phyloP scores from a whole-genome alignment of 2,888 invertebrate species.

The Ganaspis brasiliensis region DNA sequence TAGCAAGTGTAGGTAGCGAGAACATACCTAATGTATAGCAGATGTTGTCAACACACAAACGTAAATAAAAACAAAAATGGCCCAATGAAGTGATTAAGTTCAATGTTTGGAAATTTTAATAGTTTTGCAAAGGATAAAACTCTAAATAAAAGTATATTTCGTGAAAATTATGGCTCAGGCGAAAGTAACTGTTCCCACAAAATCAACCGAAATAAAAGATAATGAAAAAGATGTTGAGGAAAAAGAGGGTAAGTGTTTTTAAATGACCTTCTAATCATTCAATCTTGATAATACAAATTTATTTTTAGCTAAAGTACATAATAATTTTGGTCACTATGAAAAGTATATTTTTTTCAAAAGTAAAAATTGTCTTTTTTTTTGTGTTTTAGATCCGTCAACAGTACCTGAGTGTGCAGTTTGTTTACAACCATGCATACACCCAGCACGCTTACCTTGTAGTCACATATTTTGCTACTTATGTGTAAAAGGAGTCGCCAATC shows the following conservation, averaged over 20 bases:
- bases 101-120: slow-evolving; percentile 8
- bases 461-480: slow-evolving; percentile 98
- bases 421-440: slow-evolving; percentile 93
- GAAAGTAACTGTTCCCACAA: slow-evolving; percentile 62
- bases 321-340: too few species aligned
- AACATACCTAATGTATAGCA: too few species aligned
- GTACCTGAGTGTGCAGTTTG: slow-evolving; percentile 94
- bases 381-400: slow-evolving; percentile 64
- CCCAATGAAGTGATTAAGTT: not conserved
- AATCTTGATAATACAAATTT: too few species aligned
- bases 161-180: slow-evolving; percentile 68
- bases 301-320: slow-evolving; percentile 17
- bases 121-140: not conserved
- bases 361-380: too few species aligned
- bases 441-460: slow-evolving; percentile 95
- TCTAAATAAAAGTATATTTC: not conserved
- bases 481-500: slow-evolving; percentile 95
- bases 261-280: slow-evolving; percentile 5
- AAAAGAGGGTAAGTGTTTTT: slow-evolving; percentile 67
- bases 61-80: slow-evolving; percentile 36
- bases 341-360: slow-evolving; percentile 18
- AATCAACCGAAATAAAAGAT: slow-evolving; percentile 58
- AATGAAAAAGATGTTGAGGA: slow-evolving; percentile 68
- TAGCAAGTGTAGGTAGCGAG: too few species aligned
- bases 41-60: not conserved